Evolutionary conservation across 2,888 invertebrate genomes (phyloP).

Genomic region (Eristalinus aeneus): DNA sequence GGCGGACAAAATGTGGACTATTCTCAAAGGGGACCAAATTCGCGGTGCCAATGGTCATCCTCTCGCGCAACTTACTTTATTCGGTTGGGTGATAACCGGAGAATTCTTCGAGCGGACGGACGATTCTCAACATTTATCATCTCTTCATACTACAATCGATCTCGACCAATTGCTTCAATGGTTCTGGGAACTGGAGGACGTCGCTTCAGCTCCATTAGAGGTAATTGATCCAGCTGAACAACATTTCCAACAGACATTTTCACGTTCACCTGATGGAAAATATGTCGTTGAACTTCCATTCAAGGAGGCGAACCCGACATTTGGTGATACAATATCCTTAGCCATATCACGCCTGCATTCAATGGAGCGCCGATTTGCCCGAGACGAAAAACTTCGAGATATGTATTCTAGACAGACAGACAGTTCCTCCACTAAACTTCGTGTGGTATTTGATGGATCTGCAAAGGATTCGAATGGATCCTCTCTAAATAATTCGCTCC

Average conservation of each 20-base stretch:
- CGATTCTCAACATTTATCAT: neutral
- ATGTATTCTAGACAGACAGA: neutral
- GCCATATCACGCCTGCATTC: conserved; percentile 12
- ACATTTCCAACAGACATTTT: too few species aligned
- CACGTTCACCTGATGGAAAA: too few species aligned
- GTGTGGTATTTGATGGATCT: too few species aligned
- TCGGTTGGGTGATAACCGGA: too few species aligned
- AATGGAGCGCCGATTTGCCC: conserved; percentile 25
- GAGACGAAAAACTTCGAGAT: conserved; percentile 5
- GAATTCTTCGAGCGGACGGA: neutral
- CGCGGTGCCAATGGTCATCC: too few species aligned
- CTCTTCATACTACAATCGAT: neutral
- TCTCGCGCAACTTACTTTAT: too few species aligned
- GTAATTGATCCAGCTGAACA: too few species aligned
- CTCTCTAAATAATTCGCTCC: too few species aligned
- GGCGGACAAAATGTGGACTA: too few species aligned
- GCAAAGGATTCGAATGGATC: conserved; percentile 51
- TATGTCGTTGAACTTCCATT: too few species aligned
- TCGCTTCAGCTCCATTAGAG: neutral
- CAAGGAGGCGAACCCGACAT: conserved; percentile 19
- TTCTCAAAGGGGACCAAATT: too few species aligned
- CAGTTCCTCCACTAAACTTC: conserved; percentile 21
- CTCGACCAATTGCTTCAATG: neutral
- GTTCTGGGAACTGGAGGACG: conserved; percentile 10
- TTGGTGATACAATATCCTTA: conserved; percentile 22